Evolutionary conservation across 2,797 vertebrate species (phyloP).

Genomic region (Clarias laeviceps): DNA sequence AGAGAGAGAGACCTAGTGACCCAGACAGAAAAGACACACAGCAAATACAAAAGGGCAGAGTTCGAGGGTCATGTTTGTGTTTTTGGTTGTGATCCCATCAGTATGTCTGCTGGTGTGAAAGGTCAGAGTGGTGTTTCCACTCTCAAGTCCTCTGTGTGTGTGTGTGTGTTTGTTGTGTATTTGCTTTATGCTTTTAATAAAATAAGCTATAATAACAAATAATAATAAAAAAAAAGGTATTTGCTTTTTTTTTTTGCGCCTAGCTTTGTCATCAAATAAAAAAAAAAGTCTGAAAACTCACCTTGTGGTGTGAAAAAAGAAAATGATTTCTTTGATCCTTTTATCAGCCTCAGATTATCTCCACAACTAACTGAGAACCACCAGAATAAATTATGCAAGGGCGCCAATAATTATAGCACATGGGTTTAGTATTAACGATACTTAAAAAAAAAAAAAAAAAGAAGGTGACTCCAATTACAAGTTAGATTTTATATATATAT

Average conservation of each 20-base stretch:
- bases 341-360: background rate
- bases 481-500: background rate
- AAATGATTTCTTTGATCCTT: background rate
- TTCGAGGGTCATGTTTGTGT: constrained; percentile 10
- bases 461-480: background rate
- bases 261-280: background rate
- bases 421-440: background rate
- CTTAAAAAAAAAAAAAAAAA: background rate
- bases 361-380: background rate
- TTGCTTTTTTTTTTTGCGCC: no score
- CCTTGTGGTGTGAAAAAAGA: background rate
- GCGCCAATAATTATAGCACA: background rate
- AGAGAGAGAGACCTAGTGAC: constrained; percentile 1
- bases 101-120: background rate
- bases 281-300: background rate
- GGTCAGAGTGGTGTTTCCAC: background rate
- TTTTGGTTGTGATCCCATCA: constrained; percentile 33
- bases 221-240: no score
- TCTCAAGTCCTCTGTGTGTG: background rate
- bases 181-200: no score
- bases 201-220: no score
- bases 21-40: background rate
- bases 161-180: no score
- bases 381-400: background rate
- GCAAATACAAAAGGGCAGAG: background rate